Evolutionary conservation across 2,113 vertebrate genomes (phyloP).

Genomic region (Murina feae): DNA sequence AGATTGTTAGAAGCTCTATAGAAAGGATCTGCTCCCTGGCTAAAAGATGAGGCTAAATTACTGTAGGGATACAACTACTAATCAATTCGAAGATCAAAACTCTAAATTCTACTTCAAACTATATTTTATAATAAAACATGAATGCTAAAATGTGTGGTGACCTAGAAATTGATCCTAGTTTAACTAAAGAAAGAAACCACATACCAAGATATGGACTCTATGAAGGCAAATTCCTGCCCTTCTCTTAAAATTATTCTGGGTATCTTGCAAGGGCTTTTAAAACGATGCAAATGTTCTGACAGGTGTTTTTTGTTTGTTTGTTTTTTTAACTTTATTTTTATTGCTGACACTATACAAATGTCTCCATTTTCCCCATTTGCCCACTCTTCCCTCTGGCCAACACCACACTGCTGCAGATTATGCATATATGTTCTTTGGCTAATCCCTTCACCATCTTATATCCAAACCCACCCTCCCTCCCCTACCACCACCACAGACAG

Average conservation of each 20-base stretch:
- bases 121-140: not conserved
- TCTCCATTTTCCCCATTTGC: not conserved
- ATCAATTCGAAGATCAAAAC: not conserved
- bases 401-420: not conserved
- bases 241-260: not conserved
- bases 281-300: not conserved
- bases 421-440: not conserved
- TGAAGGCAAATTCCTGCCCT: not conserved
- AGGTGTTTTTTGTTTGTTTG: not conserved
- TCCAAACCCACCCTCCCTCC: no score
- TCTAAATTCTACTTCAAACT: conserved; percentile 29
- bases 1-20: not conserved
- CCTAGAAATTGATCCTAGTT: not conserved
- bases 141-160: not conserved
- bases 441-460: not conserved
- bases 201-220: not conserved
- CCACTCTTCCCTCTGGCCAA: not conserved
- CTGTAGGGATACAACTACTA: not conserved
- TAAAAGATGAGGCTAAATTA: conserved; percentile 8
- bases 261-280: not conserved
- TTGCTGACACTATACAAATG: not conserved
- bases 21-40: not conserved
- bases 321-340: not conserved
- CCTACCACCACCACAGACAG: not conserved
- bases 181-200: not conserved